Evolutionary conservation across 2,888 invertebrate genomes (phyloP).

Genomic region (Phragmatobia fuliginosa): DNA sequence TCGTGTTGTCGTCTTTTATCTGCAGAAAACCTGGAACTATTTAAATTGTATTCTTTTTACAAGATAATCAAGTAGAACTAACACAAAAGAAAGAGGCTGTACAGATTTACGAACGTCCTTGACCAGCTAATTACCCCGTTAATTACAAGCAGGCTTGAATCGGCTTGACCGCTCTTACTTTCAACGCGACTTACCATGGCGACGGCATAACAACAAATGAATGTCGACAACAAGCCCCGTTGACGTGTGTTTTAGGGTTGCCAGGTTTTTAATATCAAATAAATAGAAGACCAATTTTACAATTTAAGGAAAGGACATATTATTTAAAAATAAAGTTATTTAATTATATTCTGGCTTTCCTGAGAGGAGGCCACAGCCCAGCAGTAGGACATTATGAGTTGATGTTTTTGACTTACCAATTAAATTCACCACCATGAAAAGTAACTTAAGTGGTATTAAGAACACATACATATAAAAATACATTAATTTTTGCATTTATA

Average conservation of each 20-base stretch:
- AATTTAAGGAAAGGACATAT: neutral
- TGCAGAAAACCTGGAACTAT: neutral
- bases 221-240: constrained; percentile 39
- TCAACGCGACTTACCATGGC: constrained; percentile 37
- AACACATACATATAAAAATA: no score
- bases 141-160: constrained; percentile 51
- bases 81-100: constrained; percentile 25
- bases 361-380: no score
- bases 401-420: no score
- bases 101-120: constrained; percentile 51
- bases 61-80: neutral
- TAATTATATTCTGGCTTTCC: no score
- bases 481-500: no score
- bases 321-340: neutral
- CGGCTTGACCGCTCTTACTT: constrained; percentile 57
- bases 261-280: neutral
- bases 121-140: constrained; percentile 60
- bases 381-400: no score
- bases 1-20: no score
- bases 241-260: constrained; percentile 43
- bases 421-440: no score
- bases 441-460: no score
- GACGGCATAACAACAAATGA: constrained; percentile 48
- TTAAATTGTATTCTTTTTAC: neutral
- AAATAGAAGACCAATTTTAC: no score